Conservation (phyloP, 2,113 vertebrate species). For the Seriola aureovittata region DNA sequence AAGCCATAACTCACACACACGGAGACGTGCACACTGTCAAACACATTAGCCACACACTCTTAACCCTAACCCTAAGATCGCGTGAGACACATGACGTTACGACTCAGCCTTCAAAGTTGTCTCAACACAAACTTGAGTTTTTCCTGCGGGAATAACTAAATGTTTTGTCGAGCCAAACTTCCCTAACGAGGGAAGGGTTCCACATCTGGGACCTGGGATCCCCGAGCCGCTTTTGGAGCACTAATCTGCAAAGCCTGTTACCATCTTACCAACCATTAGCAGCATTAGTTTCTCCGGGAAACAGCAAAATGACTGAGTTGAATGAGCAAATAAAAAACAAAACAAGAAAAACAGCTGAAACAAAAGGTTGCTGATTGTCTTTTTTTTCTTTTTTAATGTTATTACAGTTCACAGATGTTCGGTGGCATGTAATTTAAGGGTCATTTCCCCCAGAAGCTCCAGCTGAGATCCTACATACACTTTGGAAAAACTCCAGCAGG, state of each 20-base stretch:
- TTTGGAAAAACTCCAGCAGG: not conserved
- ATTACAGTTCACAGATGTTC: constrained; percentile 12
- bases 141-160: constrained; percentile 4
- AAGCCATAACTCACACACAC: constrained; percentile 61
- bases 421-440: not conserved
- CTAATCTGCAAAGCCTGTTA: constrained; percentile 57
- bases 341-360: not conserved
- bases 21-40: not conserved
- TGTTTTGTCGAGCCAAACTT: not conserved
- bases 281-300: constrained; percentile 13
- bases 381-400: not conserved
- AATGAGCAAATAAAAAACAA: not conserved
- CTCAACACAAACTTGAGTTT: not conserved
- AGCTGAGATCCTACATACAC: not conserved
- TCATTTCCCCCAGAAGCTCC: not conserved
- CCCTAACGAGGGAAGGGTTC: not conserved
- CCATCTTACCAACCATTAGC: constrained; percentile 36
- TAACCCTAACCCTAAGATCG: not conserved
- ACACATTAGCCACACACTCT: not conserved
- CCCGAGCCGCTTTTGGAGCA: constrained; percentile 44
- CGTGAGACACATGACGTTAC: not conserved
- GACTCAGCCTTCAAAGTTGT: constrained; percentile 17
- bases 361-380: not conserved
- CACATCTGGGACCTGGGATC: constrained; percentile 4
- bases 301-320: not conserved